Evolutionary conservation across 1,140 invertebrate species (phyloP).

Genomic region (Drosophila elegans): DNA sequence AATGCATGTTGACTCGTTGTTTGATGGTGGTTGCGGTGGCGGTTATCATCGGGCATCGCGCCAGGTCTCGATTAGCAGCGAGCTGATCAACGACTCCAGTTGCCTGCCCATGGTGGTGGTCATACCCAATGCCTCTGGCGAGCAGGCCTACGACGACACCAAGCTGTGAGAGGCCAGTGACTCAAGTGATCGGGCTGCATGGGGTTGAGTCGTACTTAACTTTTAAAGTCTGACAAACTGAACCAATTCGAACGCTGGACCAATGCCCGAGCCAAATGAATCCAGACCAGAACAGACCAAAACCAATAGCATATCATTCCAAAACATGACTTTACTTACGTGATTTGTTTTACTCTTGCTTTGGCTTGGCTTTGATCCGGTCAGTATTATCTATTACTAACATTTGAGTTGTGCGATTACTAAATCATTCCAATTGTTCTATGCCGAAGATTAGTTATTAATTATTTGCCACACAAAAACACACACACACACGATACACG

Average conservation of each 20-base stretch:
- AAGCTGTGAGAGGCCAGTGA: constrained; percentile 64
- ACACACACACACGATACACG: constrained; percentile 5
- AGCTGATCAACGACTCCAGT: constrained; percentile 63
- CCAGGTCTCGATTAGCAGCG: constrained; percentile 67
- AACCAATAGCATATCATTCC: constrained; percentile 37
- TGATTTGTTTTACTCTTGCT: constrained; percentile 39
- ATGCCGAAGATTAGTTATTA: constrained; percentile 33
- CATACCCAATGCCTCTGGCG: constrained; percentile 70
- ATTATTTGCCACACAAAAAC: constrained; percentile 38
- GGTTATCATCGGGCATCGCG: constrained; percentile 42
- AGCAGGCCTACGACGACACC: constrained; percentile 71
- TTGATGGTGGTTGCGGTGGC: constrained; percentile 34
- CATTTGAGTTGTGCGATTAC: constrained; percentile 42
- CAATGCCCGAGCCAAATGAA: constrained; percentile 16
- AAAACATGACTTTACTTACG: constrained; percentile 4
- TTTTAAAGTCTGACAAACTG: constrained; percentile 36
- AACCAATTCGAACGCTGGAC: constrained; percentile 31
- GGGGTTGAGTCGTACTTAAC: constrained; percentile 15
- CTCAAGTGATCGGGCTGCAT: constrained; percentile 20
- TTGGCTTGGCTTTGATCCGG: constrained; percentile 35
- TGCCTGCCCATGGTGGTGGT: constrained; percentile 76
- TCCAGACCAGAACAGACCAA: constrained; percentile 11
- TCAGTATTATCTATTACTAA: constrained; percentile 35
- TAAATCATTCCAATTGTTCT: constrained; percentile 52
- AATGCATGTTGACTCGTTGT: constrained; percentile 48